A percentile compares a stretch with the other conserved stretches of the same genome.
Evolutionary conservation across 2,113 vertebrate genomes (phyloP).

Genomic region (Podarcis muralis): DNA sequence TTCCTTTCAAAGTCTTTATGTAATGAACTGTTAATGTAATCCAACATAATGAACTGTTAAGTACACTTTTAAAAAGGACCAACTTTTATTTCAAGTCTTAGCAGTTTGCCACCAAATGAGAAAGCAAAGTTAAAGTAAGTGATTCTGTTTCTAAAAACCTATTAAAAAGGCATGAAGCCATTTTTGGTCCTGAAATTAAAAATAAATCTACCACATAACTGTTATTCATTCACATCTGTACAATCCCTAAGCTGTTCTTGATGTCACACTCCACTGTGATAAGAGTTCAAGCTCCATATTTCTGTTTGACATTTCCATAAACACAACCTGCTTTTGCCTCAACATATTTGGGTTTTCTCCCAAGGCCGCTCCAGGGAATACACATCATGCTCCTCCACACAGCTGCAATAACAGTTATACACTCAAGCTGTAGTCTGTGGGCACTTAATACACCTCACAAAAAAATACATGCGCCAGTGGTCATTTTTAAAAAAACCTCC

Average conservation of each 20-base stretch:
- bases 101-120: not conserved
- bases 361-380: slow-evolving; percentile 63
- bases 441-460: slow-evolving; percentile 70
- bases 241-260: not conserved
- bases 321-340: slow-evolving; percentile 60
- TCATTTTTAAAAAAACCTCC: slow-evolving; percentile 52
- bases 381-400: slow-evolving; percentile 65
- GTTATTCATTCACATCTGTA: slow-evolving; percentile 41
- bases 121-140: not conserved
- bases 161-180: not conserved
- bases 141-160: not conserved
- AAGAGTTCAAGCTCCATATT: slow-evolving; percentile 56
- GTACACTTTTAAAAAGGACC: not conserved
- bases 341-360: slow-evolving; percentile 58
- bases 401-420: slow-evolving; percentile 73
- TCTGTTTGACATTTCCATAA: slow-evolving; percentile 65
- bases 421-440: slow-evolving; percentile 62
- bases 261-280: slow-evolving; percentile 31
- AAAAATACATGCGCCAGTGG: slow-evolving; percentile 63
- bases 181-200: slow-evolving; percentile 9
- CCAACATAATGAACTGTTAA: slow-evolving; percentile 13
- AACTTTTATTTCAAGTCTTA: not conserved
- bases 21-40: not conserved
- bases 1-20: not conserved
- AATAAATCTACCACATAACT: slow-evolving; percentile 12